These are phyloP conservation scores for Lycia hirtaria DNA, from an alignment of 2,888 invertebrate species.

Conservation along the genomic window DNA sequence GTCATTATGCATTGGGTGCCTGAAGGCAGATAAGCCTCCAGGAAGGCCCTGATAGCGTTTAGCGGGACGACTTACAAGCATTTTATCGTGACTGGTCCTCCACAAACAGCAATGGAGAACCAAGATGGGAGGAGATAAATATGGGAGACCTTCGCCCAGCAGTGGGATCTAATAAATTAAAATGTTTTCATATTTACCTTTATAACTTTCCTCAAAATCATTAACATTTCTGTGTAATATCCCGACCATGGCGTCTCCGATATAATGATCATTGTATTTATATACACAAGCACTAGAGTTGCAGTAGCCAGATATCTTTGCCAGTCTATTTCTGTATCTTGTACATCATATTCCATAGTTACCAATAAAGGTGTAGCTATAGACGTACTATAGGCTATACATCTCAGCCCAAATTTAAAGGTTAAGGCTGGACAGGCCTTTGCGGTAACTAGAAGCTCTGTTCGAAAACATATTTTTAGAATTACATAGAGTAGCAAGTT, in stretches of 20 bases:
- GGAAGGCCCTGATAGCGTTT: too few relatives aligned
- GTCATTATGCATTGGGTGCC: too few relatives aligned
- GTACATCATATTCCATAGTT: not conserved
- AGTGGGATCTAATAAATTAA: too few relatives aligned
- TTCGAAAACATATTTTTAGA: too few relatives aligned
- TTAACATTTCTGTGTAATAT: constrained; percentile 85
- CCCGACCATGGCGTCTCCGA: constrained; percentile 84
- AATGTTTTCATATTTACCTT: constrained; percentile 72
- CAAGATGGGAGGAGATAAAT: too few relatives aligned
- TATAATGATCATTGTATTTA: constrained; percentile 82
- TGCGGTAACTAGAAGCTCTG: too few relatives aligned
- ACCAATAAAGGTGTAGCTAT: not conserved
- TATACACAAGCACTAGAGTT: constrained; percentile 65
- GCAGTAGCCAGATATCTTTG: constrained; percentile 5
- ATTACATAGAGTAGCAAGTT: too few relatives aligned
- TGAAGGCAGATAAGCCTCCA: too few relatives aligned
- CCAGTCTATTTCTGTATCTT: constrained; percentile 2
- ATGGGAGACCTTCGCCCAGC: too few relatives aligned
- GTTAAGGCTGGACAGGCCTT: not conserved
- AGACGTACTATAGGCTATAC: not conserved
- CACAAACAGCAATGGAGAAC: too few relatives aligned
- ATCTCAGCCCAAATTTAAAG: constrained; percentile 8
- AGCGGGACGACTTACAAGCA: too few relatives aligned
- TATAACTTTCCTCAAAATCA: constrained; percentile 79
- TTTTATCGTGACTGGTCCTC: too few relatives aligned